A percentile compares a stretch with the other conserved stretches of the same genome.
These are phyloP conservation scores for Mesocentrotus franciscanus DNA, from an alignment of 53 echinoderm and acorn worm species.

Conservation along the genomic window DNA sequence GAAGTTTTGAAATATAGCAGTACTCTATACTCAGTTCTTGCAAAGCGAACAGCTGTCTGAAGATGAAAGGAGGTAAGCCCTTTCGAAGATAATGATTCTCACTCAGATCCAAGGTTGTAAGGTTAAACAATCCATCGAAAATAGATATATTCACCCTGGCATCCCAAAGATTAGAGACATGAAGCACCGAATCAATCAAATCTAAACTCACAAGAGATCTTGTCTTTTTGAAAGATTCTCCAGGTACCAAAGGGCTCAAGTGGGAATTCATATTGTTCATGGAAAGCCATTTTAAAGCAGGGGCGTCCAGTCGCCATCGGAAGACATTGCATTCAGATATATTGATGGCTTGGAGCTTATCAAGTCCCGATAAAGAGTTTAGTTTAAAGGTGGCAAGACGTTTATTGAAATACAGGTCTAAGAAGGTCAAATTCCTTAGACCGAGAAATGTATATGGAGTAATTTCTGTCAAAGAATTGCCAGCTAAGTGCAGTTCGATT, in stretches of 20 bases:
- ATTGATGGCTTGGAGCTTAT: neutral
- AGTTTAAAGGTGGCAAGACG: neutral
- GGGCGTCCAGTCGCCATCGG: neutral
- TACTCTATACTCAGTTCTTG: neutral
- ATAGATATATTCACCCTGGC: neutral
- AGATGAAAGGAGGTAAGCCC: neutral
- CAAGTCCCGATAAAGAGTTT: neutral
- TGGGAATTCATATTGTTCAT: neutral
- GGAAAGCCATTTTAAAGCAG: neutral
- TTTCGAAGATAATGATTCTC: neutral
- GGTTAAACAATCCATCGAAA: slow-evolving; percentile 22
- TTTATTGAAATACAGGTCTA: neutral
- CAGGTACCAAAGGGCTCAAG: neutral
- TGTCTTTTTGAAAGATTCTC: neutral
- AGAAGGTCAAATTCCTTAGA: neutral
- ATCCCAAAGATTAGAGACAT: neutral
- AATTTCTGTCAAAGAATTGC: neutral
- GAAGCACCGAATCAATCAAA: neutral
- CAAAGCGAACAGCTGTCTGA: neutral
- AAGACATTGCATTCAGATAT: neutral
- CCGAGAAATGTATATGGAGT: neutral
- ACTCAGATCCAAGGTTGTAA: neutral
- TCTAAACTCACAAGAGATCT: neutral
- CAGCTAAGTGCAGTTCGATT: neutral
- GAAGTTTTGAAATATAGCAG: neutral